Evolutionary conservation across 2,797 vertebrate genomes (phyloP), one percentile per base, ranked within the genome.

Genomic region (Acanthurus tractus): DNA sequence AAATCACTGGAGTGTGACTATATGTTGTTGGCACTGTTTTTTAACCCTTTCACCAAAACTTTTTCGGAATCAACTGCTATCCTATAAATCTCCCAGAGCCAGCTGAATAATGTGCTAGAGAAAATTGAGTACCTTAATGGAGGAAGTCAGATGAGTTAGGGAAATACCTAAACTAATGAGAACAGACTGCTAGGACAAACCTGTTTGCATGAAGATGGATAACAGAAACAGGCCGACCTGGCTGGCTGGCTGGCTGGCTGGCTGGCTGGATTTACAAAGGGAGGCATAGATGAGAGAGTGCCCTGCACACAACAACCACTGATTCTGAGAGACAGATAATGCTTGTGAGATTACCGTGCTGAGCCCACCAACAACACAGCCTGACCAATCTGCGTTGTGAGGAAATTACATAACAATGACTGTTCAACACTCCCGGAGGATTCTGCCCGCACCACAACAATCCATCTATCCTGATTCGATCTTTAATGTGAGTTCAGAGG

Each of bases 381-480:
- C 65, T 46, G 81, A 87, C 82, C 86, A 86, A 91, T 90, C 88
- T 44, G 17, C n/a, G 12, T 75, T 2, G 44, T 87, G 71, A 83
- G 90, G 76, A 89, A 89, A 91, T 94, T 93, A 91, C 77, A 87
- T 93, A 95, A 94, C 78, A 80, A 79, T 78, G 86, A 87, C 63
- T 64, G 79, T 76, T 84, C 85, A 81, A 77, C 75, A 15, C 75
- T 85, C 82, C 65, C 38, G n/a, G 66, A 78, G 71, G 81, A 73
- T 84, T 82, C 79, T 69, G 74, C 78, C 82, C 45, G 42, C 83
- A 68, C 58, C 73, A 79, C 79, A 56, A 87, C 84, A 84, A 87
- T 77, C 84, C 72, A 44, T 64, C 86, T 9, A 59, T 69, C 81
- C 70, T 15, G 23, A 52, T 56, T 74, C 42, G 34, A 61, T 66